Conservation (phyloP, 1,140 invertebrate genomes). For the Ditylenchus dipsaci region DNA sequence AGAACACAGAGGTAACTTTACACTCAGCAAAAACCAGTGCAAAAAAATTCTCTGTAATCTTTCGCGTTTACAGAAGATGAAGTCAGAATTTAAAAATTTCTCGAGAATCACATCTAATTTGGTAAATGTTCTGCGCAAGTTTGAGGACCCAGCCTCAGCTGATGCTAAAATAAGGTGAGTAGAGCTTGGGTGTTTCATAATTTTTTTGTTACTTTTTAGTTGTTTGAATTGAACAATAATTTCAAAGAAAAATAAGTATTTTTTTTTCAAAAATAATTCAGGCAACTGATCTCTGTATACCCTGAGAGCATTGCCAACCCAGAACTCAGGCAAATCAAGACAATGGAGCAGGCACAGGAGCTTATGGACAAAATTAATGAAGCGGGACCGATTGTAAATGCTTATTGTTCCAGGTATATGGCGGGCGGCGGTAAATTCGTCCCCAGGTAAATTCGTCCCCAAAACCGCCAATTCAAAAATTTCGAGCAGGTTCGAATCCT, state of each 20-base stretch:
- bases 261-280: constrained; percentile 4
- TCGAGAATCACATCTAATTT: constrained; percentile 31
- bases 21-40: not conserved
- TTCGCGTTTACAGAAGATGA: constrained; percentile 22
- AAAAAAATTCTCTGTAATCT: constrained; percentile 3
- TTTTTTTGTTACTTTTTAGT: not conserved
- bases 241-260: not conserved
- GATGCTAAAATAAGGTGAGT: constrained; percentile 34
- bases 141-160: constrained; percentile 36
- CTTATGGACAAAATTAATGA: constrained; percentile 33
- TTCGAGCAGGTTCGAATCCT: no score
- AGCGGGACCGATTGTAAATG: constrained; percentile 15
- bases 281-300: constrained; percentile 37
- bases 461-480: no score
- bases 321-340: constrained; percentile 27
- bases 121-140: constrained; percentile 8
- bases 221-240: no score
- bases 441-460: no score
- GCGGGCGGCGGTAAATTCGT: no score
- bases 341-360: constrained; percentile 21
- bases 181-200: not conserved
- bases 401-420: constrained; percentile 13
- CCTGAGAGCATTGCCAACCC: constrained; percentile 48
- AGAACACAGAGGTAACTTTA: not conserved
- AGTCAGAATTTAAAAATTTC: constrained; percentile 35